Conservation (phyloP, 2,113 vertebrate genomes). For the Dipodomys spectabilis region DNA sequence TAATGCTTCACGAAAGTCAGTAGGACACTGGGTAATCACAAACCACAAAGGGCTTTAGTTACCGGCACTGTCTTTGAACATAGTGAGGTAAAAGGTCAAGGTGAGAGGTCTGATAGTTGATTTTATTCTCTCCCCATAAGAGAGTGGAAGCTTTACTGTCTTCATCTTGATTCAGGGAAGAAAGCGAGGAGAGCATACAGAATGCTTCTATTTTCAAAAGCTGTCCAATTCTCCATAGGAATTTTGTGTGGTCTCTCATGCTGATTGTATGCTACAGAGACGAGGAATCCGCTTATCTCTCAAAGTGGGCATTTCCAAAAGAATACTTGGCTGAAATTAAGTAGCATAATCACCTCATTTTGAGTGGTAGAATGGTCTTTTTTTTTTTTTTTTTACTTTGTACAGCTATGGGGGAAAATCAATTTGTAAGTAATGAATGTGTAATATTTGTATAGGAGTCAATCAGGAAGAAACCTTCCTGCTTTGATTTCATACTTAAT, state of each 20-base stretch:
- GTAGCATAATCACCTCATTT: not conserved
- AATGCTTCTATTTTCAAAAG: not conserved
- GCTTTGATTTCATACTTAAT: slow-evolving; percentile 53
- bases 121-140: not conserved
- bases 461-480: slow-evolving; percentile 22
- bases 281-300: slow-evolving; percentile 40
- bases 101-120: not conserved
- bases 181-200: slow-evolving; percentile 43
- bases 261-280: slow-evolving; percentile 39
- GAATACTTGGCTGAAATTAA: slow-evolving; percentile 43
- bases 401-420: not conserved
- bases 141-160: not conserved
- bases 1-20: slow-evolving; percentile 11
- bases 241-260: slow-evolving; percentile 42
- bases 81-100: slow-evolving; percentile 40
- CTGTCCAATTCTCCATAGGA: not conserved
- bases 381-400: not conserved
- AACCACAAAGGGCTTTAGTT: slow-evolving; percentile 59
- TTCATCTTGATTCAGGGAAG: not conserved
- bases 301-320: slow-evolving; percentile 57
- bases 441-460: slow-evolving; percentile 48
- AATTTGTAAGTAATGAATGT: slow-evolving; percentile 15
- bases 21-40: not conserved
- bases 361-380: not conserved
- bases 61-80: not conserved